Conservation (phyloP, 2,888 invertebrate genomes). For the Oxystoma pomonae region DNA sequence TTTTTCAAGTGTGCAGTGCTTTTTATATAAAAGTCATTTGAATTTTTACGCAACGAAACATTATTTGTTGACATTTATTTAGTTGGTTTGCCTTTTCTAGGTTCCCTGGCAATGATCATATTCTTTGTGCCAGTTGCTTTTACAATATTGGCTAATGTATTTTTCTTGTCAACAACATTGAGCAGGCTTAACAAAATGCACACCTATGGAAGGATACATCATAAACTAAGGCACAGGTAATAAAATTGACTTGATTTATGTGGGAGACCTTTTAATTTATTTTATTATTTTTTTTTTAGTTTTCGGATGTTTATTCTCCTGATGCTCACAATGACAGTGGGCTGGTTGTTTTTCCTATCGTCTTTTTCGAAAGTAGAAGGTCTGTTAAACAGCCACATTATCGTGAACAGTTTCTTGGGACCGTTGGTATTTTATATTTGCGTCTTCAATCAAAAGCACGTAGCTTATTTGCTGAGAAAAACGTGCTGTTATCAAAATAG, state of each 20-base stretch:
- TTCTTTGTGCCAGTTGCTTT: conserved; percentile 81
- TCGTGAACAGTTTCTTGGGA: conserved; percentile 72
- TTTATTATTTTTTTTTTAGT: too few species aligned
- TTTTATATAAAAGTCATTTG: too few species aligned
- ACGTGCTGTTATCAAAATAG: conserved; percentile 69
- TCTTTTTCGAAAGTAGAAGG: conserved; percentile 73
- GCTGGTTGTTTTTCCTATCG: conserved; percentile 73
- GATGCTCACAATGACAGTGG: conserved; percentile 67
- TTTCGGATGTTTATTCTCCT: conserved; percentile 76
- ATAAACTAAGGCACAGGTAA: conserved; percentile 80
- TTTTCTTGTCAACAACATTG: conserved; percentile 75
- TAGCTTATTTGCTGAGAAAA: conserved; percentile 72
- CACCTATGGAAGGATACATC: conserved; percentile 81
- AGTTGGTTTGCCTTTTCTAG: too few species aligned
- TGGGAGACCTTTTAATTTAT: too few species aligned
- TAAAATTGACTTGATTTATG: too few species aligned
- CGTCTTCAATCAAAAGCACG: conserved; percentile 72
- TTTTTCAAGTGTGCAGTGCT: too few species aligned
- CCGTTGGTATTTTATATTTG: conserved; percentile 73
- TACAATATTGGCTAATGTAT: conserved; percentile 72
- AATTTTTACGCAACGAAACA: too few species aligned
- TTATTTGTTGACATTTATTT: too few species aligned
- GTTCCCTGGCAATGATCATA: conserved; percentile 77
- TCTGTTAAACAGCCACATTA: conserved; percentile 68
- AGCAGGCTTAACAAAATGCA: conserved; percentile 76